A percentile compares a stretch with the other conserved stretches of the same genome.
Conservation (phyloP, 2,888 invertebrate genomes). For the Eubasilissa splendida region DNA sequence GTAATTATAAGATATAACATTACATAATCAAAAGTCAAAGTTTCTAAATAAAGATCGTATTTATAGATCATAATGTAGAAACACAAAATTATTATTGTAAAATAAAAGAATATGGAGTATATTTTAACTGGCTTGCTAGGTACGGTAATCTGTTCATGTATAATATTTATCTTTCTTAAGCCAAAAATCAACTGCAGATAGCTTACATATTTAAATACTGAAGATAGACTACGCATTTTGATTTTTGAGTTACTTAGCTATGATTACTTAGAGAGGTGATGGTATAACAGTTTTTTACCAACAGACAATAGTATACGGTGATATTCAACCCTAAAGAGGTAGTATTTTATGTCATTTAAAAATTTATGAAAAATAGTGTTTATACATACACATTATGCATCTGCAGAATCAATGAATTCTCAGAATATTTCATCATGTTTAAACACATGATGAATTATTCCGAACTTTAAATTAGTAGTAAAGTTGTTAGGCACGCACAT, state of each 20-base stretch:
- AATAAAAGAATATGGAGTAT: constrained; percentile 33
- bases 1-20: constrained; percentile 22
- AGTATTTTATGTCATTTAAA: no score
- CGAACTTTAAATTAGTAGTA: no score
- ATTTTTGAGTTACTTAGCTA: neutral
- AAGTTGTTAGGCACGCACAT: no score
- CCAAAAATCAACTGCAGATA: neutral
- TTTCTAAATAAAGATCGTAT: neutral
- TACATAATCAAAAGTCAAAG: neutral
- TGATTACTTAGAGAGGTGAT: neutral
- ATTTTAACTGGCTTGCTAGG: constrained; percentile 28
- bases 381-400: no score
- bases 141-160: neutral
- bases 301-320: neutral
- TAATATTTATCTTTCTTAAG: neutral
- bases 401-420: no score
- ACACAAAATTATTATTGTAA: neutral
- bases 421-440: no score
- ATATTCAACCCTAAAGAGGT: no score
- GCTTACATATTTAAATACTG: neutral
- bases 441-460: no score
- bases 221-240: neutral
- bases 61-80: neutral
- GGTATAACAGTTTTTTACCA: neutral
- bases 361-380: no score